Base-by-base conservation (phyloP, 2,113 vertebrate genomes). In the Pheucticus melanocephalus region DNA sequence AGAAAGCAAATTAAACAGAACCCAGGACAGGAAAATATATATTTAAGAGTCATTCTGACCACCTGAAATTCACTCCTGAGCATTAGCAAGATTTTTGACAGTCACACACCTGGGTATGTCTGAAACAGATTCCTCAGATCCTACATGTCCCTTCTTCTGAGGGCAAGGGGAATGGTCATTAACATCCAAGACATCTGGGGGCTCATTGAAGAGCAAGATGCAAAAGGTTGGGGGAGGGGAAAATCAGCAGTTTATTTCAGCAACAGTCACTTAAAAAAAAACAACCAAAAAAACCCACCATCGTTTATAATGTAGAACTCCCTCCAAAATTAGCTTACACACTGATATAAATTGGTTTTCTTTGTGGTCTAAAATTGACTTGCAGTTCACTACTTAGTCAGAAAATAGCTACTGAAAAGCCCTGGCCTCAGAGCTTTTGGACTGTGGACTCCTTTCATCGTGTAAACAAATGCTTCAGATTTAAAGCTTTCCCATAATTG, bases 401-500 rank as follows among this genome's bases (percentile, higher is more conserved):
- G 97, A 98, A 98, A 98, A 98, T 98, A 98, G 97, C 97, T 97
- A 96, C 97, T 98, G 98, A 98, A 98, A 98, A 98, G 98, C 98
- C 95, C 85, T 95, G 97, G 97, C 97, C 97, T 97, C 90, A 69
- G 94, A 97, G 98, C 98, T 98, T 97, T 97, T 97, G 97, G 98
- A 95, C 98, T 98, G 97, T 94, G 98, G 97, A 96, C 91, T 98
- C 98, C 98, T 99, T 99, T 99, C 99, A 99, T 98, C 98, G 45
- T 96, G 98, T 99, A 99, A 99, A 99, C 99, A 99, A 99, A 99
- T 98, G 99, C 98, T 98, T 98, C 97, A 98, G 99, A 99, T 99
- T 99, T 99, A 98, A 99, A 99, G 99, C 99, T 99, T 99, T 99
- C 99, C 98, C 99, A 99, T 99, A 98, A 99, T 99, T 99, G 99